A percentile compares a stretch with the other conserved stretches of the same genome.
These are phyloP conservation scores for Girardia tigrina DNA, from an alignment of 2,888 invertebrate species.

Conservation along the genomic window DNA sequence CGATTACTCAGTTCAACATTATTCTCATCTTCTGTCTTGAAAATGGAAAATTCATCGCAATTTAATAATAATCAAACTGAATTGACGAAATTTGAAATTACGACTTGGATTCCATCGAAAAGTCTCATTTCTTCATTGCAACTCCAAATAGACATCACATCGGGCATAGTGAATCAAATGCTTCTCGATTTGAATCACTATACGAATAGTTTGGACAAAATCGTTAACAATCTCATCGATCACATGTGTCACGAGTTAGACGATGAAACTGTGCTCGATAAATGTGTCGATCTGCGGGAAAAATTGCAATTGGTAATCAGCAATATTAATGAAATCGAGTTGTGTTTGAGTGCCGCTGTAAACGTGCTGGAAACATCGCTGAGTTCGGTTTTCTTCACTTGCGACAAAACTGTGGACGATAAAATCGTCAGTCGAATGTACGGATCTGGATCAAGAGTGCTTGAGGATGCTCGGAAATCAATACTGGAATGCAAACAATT, in stretches of 20 bases:
- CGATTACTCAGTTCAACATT: no score
- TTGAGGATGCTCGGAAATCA: not conserved
- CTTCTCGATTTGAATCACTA: not conserved
- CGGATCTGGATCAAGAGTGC: not conserved
- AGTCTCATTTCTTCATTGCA: not conserved
- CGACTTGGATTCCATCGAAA: not conserved
- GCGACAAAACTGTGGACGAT: not conserved
- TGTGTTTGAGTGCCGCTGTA: not conserved
- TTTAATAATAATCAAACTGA: not conserved
- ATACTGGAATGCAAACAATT: not conserved
- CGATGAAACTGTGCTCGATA: not conserved
- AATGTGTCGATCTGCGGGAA: conserved; percentile 8
- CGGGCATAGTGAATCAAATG: not conserved
- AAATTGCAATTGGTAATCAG: not conserved
- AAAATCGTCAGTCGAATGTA: not conserved
- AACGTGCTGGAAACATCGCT: not conserved
- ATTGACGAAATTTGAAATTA: not conserved
- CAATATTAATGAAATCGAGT: not conserved
- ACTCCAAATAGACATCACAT: not conserved
- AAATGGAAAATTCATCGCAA: no score
- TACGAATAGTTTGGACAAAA: not conserved
- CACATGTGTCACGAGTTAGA: not conserved
- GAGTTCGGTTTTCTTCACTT: not conserved
- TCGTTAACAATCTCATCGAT: not conserved
- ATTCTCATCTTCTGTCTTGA: no score